Percentiles rank a stretch among this genome's conserved stretches.
These are phyloP conservation scores for Gila orcuttii DNA, from an alignment of 2,113 vertebrate genomes.

Conservation along the genomic window DNA sequence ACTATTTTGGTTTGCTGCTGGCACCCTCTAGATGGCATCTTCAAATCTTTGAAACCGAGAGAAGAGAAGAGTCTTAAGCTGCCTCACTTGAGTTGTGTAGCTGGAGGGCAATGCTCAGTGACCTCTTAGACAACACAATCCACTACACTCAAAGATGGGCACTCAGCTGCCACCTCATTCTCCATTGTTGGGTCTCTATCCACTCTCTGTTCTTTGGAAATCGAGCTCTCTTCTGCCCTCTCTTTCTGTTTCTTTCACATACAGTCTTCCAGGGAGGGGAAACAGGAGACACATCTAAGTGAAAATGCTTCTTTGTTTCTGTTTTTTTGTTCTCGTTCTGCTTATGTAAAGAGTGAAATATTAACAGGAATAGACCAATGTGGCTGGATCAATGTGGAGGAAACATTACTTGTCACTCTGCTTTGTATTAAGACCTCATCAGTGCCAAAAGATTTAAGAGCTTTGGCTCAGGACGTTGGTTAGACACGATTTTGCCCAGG, in stretches of 20 bases:
- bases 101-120: constrained; percentile 64
- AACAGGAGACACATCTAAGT: constrained; percentile 24
- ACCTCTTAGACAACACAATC: constrained; percentile 58
- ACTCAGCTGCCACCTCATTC: constrained; percentile 66
- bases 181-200: constrained; percentile 64
- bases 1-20: constrained; percentile 50
- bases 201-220: constrained; percentile 52
- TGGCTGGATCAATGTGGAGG: constrained; percentile 61
- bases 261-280: constrained; percentile 51
- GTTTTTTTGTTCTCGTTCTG: neutral
- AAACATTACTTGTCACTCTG: constrained; percentile 71
- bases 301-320: neutral
- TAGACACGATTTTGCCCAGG: constrained; percentile 66
- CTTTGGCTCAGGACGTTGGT: constrained; percentile 63
- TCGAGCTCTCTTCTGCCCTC: constrained; percentile 19
- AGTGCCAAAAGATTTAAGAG: constrained; percentile 67
- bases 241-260: constrained; percentile 58
- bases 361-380: constrained; percentile 59
- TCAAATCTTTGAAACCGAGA: constrained; percentile 59
- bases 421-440: constrained; percentile 68
- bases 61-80: constrained; percentile 60
- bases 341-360: constrained; percentile 60
- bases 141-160: constrained; percentile 61
- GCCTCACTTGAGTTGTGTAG: constrained; percentile 60
- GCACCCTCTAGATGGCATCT: constrained; percentile 54